Conservation (phyloP, 2,113 vertebrate genomes). For the Corythoichthys haematopterus region DNA sequence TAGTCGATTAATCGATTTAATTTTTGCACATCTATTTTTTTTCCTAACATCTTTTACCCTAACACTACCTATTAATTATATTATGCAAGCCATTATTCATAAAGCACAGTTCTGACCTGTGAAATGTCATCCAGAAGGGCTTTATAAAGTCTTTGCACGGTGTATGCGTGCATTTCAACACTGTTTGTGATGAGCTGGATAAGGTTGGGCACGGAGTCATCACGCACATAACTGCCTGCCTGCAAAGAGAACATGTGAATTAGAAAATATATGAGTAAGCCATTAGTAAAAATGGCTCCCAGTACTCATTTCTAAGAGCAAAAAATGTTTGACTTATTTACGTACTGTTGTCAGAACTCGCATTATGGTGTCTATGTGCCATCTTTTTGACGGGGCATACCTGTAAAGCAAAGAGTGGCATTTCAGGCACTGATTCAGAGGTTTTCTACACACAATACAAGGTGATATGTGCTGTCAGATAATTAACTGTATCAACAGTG, state of each 20-base stretch:
- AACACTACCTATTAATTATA: not conserved
- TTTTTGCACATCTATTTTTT: too few species aligned
- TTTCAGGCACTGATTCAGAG: not conserved
- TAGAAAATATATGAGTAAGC: not conserved
- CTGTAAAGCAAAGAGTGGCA: constrained; percentile 60
- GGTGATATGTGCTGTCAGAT: constrained; percentile 58
- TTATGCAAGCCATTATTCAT: not conserved
- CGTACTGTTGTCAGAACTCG: constrained; percentile 94
- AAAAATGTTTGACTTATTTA: constrained; percentile 10
- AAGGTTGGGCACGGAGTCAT: constrained; percentile 96
- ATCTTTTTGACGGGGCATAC: constrained; percentile 97
- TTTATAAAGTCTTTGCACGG: constrained; percentile 98
- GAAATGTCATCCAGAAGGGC: constrained; percentile 96
- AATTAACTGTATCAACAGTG: constrained; percentile 63
- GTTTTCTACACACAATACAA: not conserved
- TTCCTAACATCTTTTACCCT: too few species aligned
- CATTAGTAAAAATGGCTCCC: not conserved
- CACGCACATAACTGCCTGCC: constrained; percentile 97
- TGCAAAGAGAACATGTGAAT: constrained; percentile 51
- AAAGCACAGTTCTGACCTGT: constrained; percentile 73
- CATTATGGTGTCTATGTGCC: constrained; percentile 99
- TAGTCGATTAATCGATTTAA: too few species aligned
- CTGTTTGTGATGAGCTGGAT: constrained; percentile 99
- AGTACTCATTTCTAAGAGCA: not conserved
- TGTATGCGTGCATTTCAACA: constrained; percentile 97